Base-by-base conservation (phyloP, 1,140 invertebrate species). In the Brachionus angularis region DNA sequence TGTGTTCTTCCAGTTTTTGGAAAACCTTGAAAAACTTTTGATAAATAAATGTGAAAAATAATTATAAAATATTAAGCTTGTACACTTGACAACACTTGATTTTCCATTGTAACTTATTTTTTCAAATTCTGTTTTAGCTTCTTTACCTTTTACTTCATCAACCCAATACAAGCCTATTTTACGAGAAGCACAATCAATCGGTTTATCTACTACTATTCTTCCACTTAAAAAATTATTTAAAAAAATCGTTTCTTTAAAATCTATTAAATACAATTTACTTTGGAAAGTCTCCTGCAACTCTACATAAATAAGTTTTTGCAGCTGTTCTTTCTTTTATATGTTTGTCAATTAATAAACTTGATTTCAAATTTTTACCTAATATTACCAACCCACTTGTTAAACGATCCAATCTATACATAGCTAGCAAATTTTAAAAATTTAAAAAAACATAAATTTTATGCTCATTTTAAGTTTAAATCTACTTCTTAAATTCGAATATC, bases 141-240 rank as follows among this genome's bases (percentile, higher is more conserved):
- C 88, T 83, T 97, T 96, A 49, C 91, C 93, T 74, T 88, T 89
- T 2, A 90, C 89, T 31, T 74, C 23, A 27, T 71, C 72, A 0
- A 97, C 90, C 78, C 91, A 91, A 81, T 91, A 93, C 0, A 98
- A 89, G 0, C 93, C 93, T 75, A 97, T 93, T 81, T 94, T 95
- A 82, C 91, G 91, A 76, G 91, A 93, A 16, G 98, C 87, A 1
- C 91, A 88, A 79, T 91, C 91, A 74, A 98, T 91, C 29, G 95
- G 91, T 78, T 97, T 89, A 69, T 87, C 85, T 75, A 93, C 96
- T 77, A 88, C 86, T 42, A 93, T 85, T 49, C 86, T 85, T 27
- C 87, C 91, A 64, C 90, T 93, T 80, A n/a, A 85, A 79, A 74
- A 75, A 74, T 61, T 74, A 69, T 64, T 74, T 72, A 52, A 31